Conservation (phyloP, 2,888 invertebrate species). For the Ophion ventricosus region DNA sequence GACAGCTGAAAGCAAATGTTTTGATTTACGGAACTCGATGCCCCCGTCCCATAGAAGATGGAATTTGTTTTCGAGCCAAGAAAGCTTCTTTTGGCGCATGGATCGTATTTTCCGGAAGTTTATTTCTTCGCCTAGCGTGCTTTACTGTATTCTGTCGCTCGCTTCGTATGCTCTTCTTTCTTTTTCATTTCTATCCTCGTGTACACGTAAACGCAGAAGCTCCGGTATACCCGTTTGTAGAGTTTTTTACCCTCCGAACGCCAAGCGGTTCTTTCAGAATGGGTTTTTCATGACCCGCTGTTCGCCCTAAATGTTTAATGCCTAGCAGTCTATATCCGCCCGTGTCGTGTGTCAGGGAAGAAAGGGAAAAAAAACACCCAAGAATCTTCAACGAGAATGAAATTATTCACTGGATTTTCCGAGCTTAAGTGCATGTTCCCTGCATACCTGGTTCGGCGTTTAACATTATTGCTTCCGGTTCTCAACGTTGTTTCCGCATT, state of each 20-base stretch:
- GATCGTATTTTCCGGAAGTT: not conserved
- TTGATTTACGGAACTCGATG: not conserved
- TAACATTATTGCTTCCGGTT: conserved; percentile 62
- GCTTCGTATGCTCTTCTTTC: not conserved
- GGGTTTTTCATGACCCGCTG: conserved; percentile 72
- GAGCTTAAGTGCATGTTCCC: conserved; percentile 66
- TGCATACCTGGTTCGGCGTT: conserved; percentile 68
- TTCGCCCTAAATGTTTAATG: conserved; percentile 77
- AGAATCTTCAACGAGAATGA: conserved; percentile 68
- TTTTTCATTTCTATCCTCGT: not conserved
- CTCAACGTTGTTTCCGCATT: conserved; percentile 24
- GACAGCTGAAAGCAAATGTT: not conserved
- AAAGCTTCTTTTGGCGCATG: not conserved
- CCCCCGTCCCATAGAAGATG: not conserved
- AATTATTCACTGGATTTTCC: conserved; percentile 71
- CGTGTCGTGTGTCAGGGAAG: conserved; percentile 25
- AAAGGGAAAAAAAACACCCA: conserved; percentile 2
- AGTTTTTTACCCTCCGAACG: conserved; percentile 51
- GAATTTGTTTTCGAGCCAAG: not conserved
- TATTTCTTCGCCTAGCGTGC: not conserved
- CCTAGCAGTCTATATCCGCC: conserved; percentile 52
- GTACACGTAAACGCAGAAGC: not conserved
- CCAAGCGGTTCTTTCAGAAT: conserved; percentile 37
- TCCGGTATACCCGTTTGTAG: not conserved
- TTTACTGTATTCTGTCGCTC: not conserved